phyloP scores from a whole-genome alignment of 2,113 vertebrate species.

The Boulengeromyrus knoepffleri region DNA sequence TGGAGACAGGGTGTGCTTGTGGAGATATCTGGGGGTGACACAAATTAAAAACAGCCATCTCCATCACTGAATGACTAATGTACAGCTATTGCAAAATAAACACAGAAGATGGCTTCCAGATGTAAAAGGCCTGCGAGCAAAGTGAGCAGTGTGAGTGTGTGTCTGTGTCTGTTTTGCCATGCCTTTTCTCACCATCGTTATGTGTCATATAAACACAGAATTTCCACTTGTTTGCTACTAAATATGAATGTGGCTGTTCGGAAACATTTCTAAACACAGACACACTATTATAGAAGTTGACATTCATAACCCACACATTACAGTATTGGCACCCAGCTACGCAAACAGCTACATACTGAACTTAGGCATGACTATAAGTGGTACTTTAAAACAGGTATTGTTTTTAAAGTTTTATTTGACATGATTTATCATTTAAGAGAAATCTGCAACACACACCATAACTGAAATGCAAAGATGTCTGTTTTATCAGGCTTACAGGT shows the following conservation, averaged over 20 bases:
- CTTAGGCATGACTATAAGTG: neutral
- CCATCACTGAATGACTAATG: conserved; percentile 11
- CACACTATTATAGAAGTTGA: neutral
- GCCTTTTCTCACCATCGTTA: neutral
- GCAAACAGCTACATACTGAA: neutral
- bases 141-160: neutral
- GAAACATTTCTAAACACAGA: neutral
- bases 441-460: neutral
- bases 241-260: neutral
- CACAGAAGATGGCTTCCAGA: conserved; percentile 12
- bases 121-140: neutral
- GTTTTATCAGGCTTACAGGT: neutral
- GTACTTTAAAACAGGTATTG: neutral
- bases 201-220: conserved; percentile 8
- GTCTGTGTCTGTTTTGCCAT: neutral
- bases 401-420: neutral
- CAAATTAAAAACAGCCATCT: conserved; percentile 10
- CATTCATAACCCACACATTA: neutral
- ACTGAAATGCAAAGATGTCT: neutral
- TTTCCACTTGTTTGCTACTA: conserved; percentile 11
- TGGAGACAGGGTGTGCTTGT: neutral
- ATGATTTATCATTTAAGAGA: neutral
- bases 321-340: neutral
- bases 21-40: neutral
- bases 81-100: conserved; percentile 8